phyloP scores from a whole-genome alignment of 2,888 invertebrate species.

The Lasioglossum leucozonium region DNA sequence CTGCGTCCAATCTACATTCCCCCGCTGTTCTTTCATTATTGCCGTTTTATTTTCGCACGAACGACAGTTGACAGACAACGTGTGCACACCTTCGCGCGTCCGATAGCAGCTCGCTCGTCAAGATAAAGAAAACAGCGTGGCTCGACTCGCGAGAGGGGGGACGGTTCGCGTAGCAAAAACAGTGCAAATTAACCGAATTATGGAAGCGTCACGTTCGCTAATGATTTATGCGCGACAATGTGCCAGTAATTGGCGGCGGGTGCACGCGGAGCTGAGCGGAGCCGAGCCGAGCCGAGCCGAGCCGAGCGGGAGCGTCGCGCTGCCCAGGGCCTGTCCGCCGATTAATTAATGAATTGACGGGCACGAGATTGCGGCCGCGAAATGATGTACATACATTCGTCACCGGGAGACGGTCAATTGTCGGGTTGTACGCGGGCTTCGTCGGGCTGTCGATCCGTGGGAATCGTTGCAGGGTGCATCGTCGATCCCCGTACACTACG shows the following conservation, averaged over 20 bases:
- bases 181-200: conserved; percentile 74
- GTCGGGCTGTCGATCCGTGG: conserved; percentile 24
- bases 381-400: conserved; percentile 72
- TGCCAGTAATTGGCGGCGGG: conserved; percentile 70
- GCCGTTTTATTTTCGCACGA: not conserved
- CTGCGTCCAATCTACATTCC: not conserved
- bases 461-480: conserved; percentile 20
- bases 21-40: not conserved
- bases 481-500: not conserved
- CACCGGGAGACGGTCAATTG: conserved; percentile 65
- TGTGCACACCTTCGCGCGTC: not conserved
- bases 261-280: conserved; percentile 31
- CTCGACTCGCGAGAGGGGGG: too few species aligned
- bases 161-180: conserved; percentile 62
- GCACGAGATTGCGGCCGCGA: conserved; percentile 72
- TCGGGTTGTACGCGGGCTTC: conserved; percentile 33
- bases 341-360: conserved; percentile 76
- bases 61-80: not conserved
- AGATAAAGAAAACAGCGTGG: conserved; percentile 5
- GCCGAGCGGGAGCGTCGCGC: conserved; percentile 36
- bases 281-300: conserved; percentile 27
- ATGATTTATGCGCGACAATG: conserved; percentile 76
- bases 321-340: conserved; percentile 53
- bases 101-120: not conserved
- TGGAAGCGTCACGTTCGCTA: conserved; percentile 72